Base-by-base conservation (phyloP, 2,113 vertebrate genomes). In the pig (Sus scrofa) region DNA sequence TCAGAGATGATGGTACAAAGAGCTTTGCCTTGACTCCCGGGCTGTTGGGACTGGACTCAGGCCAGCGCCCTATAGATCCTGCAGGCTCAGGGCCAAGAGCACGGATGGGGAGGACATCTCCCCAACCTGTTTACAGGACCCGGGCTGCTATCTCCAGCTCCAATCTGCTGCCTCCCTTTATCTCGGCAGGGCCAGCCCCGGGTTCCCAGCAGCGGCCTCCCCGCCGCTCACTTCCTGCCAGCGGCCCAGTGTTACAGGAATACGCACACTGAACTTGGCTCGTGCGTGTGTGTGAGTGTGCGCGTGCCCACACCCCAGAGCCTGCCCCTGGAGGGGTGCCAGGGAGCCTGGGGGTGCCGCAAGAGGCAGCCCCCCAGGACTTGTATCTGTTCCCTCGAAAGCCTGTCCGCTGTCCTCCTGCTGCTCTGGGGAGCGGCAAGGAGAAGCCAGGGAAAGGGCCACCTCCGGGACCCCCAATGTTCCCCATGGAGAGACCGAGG, bases 191-290 rank as follows among this genome's bases (percentile, higher is more conserved):
- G 92, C 90, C 1, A 0, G 86, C 89, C 83, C 68, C 1, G 0
- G 77, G 37, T 96, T 98, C 97, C 98, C 98, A 97, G 98, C 85
- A 97, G 60, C 92, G 24, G 95, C 97, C 89, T 68, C 91, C 50
- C 78, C 70, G 2, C 63, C 1, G 63, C 52, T 44, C 93, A 68
- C 75, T 97, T 98, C 96, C 87, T 97, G 97, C 94, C 84, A 83
- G 95, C 11, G 2, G 95, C 26, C 82, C 77, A 26, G 44, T 74
- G 12, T 97, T 97, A 97, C 34, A 20, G 95, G 89, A 97, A 97
- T 79, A 34, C 0, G 19, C 34, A 62, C 79, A 0, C 30, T 81
- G 86, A 93, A 65, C 90, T 77, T 77, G 1, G 84, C 77, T 14
- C 6, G 1, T 54, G 79, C 39, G 44, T 56, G 19, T 60, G 34